Base-by-base conservation (phyloP, 1,140 invertebrate genomes). In the Hermatobates lingyangjiaoensis region DNA sequence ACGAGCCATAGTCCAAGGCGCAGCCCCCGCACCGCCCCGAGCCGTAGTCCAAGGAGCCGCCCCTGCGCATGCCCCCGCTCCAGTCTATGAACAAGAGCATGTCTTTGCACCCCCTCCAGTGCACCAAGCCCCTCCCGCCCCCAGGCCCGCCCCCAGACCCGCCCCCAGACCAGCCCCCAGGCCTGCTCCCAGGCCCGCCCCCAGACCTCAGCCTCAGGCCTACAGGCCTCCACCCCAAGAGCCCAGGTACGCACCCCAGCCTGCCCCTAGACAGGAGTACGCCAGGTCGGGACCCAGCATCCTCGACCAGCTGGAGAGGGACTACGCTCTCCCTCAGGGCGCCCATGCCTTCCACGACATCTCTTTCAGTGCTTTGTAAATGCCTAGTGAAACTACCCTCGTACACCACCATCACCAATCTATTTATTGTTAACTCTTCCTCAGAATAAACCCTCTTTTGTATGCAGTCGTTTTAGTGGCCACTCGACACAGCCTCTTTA, bases 241-340 rank as follows among this genome's bases (percentile, higher is more conserved):
- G 39, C 45, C 53, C 20, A 21, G 26, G 14, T n/a, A n/a, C n/a
- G n/a, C n/a, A n/a, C 50, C 28, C 10, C 27, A 40, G 3, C 45
- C 20, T 20, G 30, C 49, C 25, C 23, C 28, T 2, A 38, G 39
- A 23, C 34, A 46, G 25, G 46, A 42, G n/a, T n/a, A 27, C 14
- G 52, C 50, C 27, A 28, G 75, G 74, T 38, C 76, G 79, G 47
- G 52, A 25, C 74, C 74, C 38, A 76, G 81, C n/a, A 74, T 85
- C 61, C 67, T 86, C 18, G 83, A 86, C 59, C 80, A 85, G 59
- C 70, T 87, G n/a, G 77, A 81, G 20, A 76, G 79, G 59, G 81
- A 87, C 56, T 86, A 82, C 60, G 77, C 82, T 14, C 64, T 87
- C 20, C 82, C 83, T 0, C 69, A 77, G 34, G 72, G 70, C 10